Base-by-base conservation (phyloP, 1,140 invertebrate genomes). In the Drosophila pandora region DNA sequence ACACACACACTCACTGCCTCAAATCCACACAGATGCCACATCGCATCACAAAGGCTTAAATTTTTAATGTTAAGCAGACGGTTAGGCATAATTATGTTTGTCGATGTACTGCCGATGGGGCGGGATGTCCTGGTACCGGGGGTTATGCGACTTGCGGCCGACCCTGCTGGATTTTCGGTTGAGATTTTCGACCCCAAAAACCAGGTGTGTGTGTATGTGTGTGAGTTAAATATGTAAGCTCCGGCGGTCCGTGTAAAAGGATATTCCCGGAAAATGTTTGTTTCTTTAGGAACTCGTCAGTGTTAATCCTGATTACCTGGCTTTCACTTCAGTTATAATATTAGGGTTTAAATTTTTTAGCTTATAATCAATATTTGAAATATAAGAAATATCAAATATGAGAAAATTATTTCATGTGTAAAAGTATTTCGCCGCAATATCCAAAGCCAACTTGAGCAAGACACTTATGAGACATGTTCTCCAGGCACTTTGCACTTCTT, bases 81-180 rank as follows among this genome's bases (percentile, higher is more conserved):
- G 58, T 72, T 73, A 76, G 49, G 72, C 63, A 39, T 76, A 76
- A 76, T 76, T 76, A 76, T 76, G 72, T 76, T 68, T 76, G 73
- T 54, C 39, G 43, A 61, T 56, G 63, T 54, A 41, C 28, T 30
- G n/a, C n/a, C n/a, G n/a, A n/a, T n/a, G 21, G 28, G 22, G 28
- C 9, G 34, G 34, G 10, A 4, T 37, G 8, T 6, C 5, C 5
- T 28, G 34, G 60, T 12, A 17, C 30, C n/a, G 48, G 23, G 39
- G 41, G 34, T n/a, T 37, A 34, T 53, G 21, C 34, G 41, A 17
- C n/a, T 45, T 28, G 25, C 28, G 21, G 28, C 25, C 37, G 48
- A 47, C 17, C 43, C 9, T 41, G 10, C 5, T 13, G 23, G 48
- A 43, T 34, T 39, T 50, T 62, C 64, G 50, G 67, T 53, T 57